A percentile compares a stretch with the other conserved stretches of the same genome.
Conservation (phyloP, 2,113 vertebrate species). For the Antechinus stuartii region DNA sequence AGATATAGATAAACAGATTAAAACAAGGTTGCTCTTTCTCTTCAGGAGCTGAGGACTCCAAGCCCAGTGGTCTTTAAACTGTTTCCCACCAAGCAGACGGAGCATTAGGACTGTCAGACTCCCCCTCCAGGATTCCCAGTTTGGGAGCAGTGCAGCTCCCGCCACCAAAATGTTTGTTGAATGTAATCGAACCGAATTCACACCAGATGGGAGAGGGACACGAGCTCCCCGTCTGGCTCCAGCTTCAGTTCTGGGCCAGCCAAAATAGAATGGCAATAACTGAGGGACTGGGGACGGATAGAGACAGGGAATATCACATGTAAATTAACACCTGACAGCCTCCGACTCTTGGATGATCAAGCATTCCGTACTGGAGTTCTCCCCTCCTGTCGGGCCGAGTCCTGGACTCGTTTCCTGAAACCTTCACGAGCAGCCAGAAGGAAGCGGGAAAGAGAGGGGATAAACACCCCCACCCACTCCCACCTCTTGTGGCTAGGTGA, state of each 20-base stretch:
- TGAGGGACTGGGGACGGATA: neutral
- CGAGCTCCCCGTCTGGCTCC: neutral
- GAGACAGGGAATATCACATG: neutral
- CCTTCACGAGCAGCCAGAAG: neutral
- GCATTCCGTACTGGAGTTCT: neutral
- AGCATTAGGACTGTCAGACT: neutral
- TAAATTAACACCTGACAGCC: neutral
- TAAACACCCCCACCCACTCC: neutral
- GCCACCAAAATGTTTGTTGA: neutral
- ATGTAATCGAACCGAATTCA: neutral
- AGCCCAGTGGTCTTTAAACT: neutral
- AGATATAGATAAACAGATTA: neutral
- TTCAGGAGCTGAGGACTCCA: neutral
- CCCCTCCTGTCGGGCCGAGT: neutral
- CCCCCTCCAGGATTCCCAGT: neutral
- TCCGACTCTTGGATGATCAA: neutral
- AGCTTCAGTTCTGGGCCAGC: neutral
- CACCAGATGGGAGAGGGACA: neutral
- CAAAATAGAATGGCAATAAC: neutral
- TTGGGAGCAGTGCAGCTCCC: neutral
- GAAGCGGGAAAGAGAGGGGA: neutral
- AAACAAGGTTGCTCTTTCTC: neutral
- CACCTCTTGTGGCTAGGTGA: neutral
- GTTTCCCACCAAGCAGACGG: neutral
- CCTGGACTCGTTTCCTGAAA: neutral